phyloP scores from a whole-genome alignment of 2,113 vertebrate species.

The Cyprichromis sp. region DNA sequence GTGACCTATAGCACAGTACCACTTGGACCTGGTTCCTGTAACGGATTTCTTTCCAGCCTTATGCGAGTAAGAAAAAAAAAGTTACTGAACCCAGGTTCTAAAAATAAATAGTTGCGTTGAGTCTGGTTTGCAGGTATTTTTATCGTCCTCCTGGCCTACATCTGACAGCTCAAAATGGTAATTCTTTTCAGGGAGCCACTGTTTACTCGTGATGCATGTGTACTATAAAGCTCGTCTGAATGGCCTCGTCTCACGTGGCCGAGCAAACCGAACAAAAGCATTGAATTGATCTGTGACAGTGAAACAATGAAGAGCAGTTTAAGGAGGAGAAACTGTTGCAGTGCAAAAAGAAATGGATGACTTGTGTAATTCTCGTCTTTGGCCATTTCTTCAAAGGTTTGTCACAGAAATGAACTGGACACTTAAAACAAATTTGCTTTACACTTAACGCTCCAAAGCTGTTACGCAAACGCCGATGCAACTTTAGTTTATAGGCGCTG shows the following conservation, averaged over 20 bases:
- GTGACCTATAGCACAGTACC: not conserved
- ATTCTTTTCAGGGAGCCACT: slow-evolving; percentile 7
- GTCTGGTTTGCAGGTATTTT: slow-evolving; percentile 23
- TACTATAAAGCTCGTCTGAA: not conserved
- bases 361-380: not conserved
- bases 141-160: slow-evolving; percentile 16
- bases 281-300: not conserved
- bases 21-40: not conserved
- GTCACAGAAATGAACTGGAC: not conserved
- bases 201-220: not conserved
- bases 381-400: not conserved
- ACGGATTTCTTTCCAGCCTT: not conserved
- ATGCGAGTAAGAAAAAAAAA: not conserved
- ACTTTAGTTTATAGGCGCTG: not conserved
- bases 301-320: not conserved
- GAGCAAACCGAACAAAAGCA: not conserved
- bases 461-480: not conserved
- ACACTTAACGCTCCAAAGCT: not conserved
- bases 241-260: not conserved
- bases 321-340: not conserved
- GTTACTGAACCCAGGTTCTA: slow-evolving; percentile 11
- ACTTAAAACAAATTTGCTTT: not conserved
- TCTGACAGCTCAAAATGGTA: slow-evolving; percentile 12
- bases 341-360: not conserved
- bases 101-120: slow-evolving; percentile 19